Base-by-base conservation (phyloP, 1,140 invertebrate genomes). In the Myzus persicae region DNA sequence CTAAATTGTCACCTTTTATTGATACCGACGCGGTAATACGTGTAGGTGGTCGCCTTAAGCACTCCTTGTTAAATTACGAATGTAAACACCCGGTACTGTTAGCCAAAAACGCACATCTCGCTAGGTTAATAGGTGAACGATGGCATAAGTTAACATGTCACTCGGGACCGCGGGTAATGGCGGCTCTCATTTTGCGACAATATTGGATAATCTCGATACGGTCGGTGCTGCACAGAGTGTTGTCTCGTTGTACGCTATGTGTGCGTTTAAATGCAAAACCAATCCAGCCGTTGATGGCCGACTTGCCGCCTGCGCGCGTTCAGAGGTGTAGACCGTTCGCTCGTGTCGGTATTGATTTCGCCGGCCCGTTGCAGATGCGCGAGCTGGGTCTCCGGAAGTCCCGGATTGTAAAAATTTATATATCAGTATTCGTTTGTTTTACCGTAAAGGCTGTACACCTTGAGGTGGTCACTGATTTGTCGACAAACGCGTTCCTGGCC, bases 371-470 rank as follows among this genome's bases (percentile, higher is more conserved):
- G 22, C 40, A 26, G 4, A 36, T 84, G 26, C 5, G 22, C 5
- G 82, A 82, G 14, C 18, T 14, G 7, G 2, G 42, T 20, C 11
- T 44, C 1, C 82, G 82, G 3, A 93, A 87, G 22, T 31, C 92
- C 26, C 38, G 42, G 0, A 54, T 11, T 18, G 1, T 20, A 6
- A 93, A 88, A 85, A 93, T 94, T 94, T 96, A 95, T 93, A 87
- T 95, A 14, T 94, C 94, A 24, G 2, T 96, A 18, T 96, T 96
- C 93, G 94, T 95, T 9, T 96, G 95, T 91, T 94, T 95, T 26
- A 59, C 94, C 0, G 95, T 95, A 1, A 95, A 94, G 85, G 95
- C 95, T 4, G 93, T 95, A 36, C 95, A 96, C 93, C 93, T 96
- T 18, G 95, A 96, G 93, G 46, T 95, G 0, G 95, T 95, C 0